Base-by-base conservation (phyloP, 2,797 vertebrate species). In the Pogoniulus pusillus region DNA sequence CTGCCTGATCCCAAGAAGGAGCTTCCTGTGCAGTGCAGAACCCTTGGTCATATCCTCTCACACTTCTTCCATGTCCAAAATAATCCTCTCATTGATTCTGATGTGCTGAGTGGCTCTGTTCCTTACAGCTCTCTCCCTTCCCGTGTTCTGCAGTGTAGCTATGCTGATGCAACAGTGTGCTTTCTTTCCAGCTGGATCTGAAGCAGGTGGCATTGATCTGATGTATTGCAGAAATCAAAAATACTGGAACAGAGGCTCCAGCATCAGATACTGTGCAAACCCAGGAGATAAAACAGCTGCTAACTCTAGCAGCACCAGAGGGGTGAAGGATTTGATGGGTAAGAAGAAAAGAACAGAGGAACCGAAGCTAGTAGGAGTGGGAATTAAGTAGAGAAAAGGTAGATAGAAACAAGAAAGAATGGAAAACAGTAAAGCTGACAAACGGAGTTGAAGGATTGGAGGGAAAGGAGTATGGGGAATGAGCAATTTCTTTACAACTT, bases 171-270 rank as follows among this genome's bases (percentile, higher is more conserved):
- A 69, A 62, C 43, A 53, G 35, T 17, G 24, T 72, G 10, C 26
- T 51, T 85, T 23, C 59, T 66, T 89, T 84, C 71, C 88, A 93
- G 32, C 85, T 87, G 86, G 60, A 85, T 85, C 45, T 73, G 47
- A 51, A 86, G 37, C n/a, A 16, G 23, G 29, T 87, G 69, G 27
- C 9, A 16, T 64, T 84, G 37, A 47, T 84, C 27, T 76, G 55
- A 32, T 81, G 39, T 71, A 75, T 71, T 83, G 53, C 45, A 91
- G 65, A 75, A 83, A 86, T 70, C n/a, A 45, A 53, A 70, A 81
- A 57, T 47, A 78, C 60, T 76, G 75, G 23, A 79, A 69, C 30
- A 4, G 13, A 81, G 32, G n/a, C n/a, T 89, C 6, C 23, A 73
- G 49, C n/a, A 68, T 18, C 30, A 82, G 30, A 5, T 82, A 10